Evolutionary conservation across 2,888 invertebrate species (phyloP).

Genomic region (Monochamus alternatus): DNA sequence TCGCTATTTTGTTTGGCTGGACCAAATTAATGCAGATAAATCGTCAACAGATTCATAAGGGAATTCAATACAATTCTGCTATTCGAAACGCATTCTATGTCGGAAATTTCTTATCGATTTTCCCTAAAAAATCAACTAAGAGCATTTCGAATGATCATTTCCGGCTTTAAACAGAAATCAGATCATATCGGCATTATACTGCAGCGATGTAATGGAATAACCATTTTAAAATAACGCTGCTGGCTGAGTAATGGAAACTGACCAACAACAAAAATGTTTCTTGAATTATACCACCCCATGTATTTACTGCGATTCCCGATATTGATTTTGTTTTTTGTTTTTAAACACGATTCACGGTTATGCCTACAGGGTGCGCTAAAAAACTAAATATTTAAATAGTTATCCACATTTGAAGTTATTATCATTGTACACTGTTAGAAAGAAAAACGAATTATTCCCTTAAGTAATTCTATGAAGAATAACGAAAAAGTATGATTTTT

Average conservation of each 20-base stretch:
- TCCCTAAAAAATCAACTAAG: slow-evolving; percentile 4
- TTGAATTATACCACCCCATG: not conserved
- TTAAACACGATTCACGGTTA: too few species aligned
- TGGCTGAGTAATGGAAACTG: not conserved
- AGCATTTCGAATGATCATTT: slow-evolving; percentile 5
- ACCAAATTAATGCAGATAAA: slow-evolving; percentile 5
- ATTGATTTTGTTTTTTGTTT: not conserved
- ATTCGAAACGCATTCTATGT: slow-evolving; percentile 1
- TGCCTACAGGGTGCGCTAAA: too few species aligned
- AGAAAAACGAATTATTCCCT: too few species aligned
- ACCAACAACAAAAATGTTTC: not conserved
- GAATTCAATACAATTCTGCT: not conserved
- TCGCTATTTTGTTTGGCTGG: not conserved
- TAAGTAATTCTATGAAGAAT: too few species aligned
- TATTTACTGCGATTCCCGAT: not conserved
- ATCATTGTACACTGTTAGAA: too few species aligned
- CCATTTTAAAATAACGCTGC: not conserved
- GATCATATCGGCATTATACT: not conserved
- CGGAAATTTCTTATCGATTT: slow-evolving; percentile 12
- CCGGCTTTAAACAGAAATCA: slow-evolving; percentile 7
- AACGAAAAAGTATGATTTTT: too few species aligned
- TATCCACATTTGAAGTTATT: too few species aligned
- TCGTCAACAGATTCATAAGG: slow-evolving; percentile 4
- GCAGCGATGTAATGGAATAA: not conserved
- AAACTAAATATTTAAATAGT: too few species aligned